Percentiles rank a stretch among this genome's conserved stretches.
Conservation (phyloP, 1,140 invertebrate genomes). For the Trichonephila clavipes region DNA sequence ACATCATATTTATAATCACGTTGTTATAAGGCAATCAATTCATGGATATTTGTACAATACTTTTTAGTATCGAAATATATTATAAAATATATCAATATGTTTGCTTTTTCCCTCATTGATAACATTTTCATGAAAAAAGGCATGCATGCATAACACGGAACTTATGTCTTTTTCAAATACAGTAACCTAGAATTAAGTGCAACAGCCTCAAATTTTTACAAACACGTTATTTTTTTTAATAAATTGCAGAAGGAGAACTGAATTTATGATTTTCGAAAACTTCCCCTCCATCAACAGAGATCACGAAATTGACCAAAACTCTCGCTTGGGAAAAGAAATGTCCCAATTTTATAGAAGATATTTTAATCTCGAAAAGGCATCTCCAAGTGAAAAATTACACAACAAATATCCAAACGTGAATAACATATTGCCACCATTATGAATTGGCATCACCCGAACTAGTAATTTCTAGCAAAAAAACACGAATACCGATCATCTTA, state of each 20-base stretch:
- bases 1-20: too few relatives aligned
- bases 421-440: neutral
- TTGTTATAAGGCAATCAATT: too few relatives aligned
- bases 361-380: conserved; percentile 2
- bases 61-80: too few relatives aligned
- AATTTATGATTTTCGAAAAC: neutral
- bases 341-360: neutral
- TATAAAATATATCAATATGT: too few relatives aligned
- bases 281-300: neutral
- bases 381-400: neutral
- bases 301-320: conserved; percentile 10
- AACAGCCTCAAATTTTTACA: too few relatives aligned
- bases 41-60: too few relatives aligned
- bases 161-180: too few relatives aligned
- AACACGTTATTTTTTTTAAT: neutral
- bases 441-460: conserved; percentile 4
- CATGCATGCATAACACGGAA: too few relatives aligned
- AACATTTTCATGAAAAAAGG: too few relatives aligned
- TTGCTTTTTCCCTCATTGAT: too few relatives aligned
- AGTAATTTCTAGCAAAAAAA: neutral
- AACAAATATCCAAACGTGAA: neutral
- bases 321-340: neutral
- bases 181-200: too few relatives aligned
- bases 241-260: neutral
- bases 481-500: conserved; percentile 30